These are phyloP conservation scores for Spilarctia lutea DNA, from an alignment of 2,888 invertebrate species.

Conservation along the genomic window DNA sequence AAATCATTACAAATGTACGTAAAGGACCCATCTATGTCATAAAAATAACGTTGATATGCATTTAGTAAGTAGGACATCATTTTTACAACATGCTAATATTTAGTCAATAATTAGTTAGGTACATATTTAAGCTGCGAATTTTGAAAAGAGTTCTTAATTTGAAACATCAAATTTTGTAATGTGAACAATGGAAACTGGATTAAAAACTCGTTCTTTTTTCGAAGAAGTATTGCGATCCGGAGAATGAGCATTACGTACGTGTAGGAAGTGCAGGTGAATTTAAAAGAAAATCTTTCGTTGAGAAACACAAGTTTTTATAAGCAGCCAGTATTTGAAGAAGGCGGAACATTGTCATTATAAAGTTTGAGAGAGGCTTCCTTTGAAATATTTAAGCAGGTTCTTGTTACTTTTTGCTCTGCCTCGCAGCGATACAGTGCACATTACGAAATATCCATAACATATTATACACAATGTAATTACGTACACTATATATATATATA, in stretches of 20 bases:
- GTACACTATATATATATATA: not conserved
- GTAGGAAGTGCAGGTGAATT: slow-evolving; percentile 25
- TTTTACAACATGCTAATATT: not conserved
- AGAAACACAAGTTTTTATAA: slow-evolving; percentile 39
- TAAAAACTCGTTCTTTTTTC: slow-evolving; percentile 39
- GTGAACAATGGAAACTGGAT: slow-evolving; percentile 25
- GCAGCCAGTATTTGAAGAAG: slow-evolving; percentile 39
- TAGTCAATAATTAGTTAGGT: not conserved
- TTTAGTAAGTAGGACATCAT: not conserved
- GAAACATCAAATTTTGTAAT: slow-evolving; percentile 2
- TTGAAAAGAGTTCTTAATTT: not conserved
- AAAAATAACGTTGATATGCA: no score
- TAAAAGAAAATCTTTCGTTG: slow-evolving; percentile 38
- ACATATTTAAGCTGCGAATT: not conserved
- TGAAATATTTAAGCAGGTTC: slow-evolving; percentile 14
- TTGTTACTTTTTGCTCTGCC: not conserved
- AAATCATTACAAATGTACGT: not conserved
- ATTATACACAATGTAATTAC: not conserved
- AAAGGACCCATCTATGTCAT: not conserved
- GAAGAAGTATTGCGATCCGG: slow-evolving; percentile 34
- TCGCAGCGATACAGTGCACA: not conserved
- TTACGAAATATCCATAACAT: not conserved
- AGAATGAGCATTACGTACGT: slow-evolving; percentile 33
- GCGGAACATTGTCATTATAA: slow-evolving; percentile 37
- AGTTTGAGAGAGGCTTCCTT: slow-evolving; percentile 23